These are phyloP conservation scores for Nematopogon swammerdamellus DNA, from an alignment of 2,888 invertebrate genomes.

Conservation along the genomic window DNA sequence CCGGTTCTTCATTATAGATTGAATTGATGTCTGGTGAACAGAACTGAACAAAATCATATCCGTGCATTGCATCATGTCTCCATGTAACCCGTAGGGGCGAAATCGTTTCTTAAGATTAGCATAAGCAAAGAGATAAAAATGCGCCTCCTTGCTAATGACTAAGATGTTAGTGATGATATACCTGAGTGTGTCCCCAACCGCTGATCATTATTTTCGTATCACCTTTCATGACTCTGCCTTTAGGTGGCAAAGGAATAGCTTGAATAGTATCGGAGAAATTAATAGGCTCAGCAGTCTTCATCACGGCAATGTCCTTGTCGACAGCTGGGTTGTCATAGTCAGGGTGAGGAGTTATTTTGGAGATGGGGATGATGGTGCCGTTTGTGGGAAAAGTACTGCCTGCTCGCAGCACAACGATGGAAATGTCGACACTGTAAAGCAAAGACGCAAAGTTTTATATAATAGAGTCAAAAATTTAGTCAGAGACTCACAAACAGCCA, in stretches of 20 bases:
- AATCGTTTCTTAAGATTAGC: too few relatives aligned
- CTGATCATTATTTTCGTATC: conserved; percentile 27
- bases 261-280: conserved; percentile 27
- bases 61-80: too few relatives aligned
- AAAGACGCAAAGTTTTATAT: too few relatives aligned
- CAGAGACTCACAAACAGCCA: too few relatives aligned
- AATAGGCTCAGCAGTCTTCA: conserved; percentile 33
- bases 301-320: conserved; percentile 41
- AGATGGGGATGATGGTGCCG: conserved; percentile 41
- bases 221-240: conserved; percentile 17
- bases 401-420: conserved; percentile 37
- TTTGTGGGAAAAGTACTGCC: conserved; percentile 37
- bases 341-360: conserved; percentile 34
- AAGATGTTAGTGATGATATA: too few relatives aligned
- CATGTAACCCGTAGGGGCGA: too few relatives aligned
- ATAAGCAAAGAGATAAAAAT: too few relatives aligned
- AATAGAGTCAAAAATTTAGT: too few relatives aligned
- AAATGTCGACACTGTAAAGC: conserved; percentile 33
- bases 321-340: conserved; percentile 32
- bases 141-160: too few relatives aligned
- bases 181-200: conserved; percentile 40
- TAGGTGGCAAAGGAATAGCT: conserved; percentile 25
- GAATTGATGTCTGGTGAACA: too few relatives aligned
- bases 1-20: too few relatives aligned
- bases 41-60: too few relatives aligned